phyloP scores from a whole-genome alignment of 1,140 invertebrate genomes.

The Bombus haemorrhoidalis region DNA sequence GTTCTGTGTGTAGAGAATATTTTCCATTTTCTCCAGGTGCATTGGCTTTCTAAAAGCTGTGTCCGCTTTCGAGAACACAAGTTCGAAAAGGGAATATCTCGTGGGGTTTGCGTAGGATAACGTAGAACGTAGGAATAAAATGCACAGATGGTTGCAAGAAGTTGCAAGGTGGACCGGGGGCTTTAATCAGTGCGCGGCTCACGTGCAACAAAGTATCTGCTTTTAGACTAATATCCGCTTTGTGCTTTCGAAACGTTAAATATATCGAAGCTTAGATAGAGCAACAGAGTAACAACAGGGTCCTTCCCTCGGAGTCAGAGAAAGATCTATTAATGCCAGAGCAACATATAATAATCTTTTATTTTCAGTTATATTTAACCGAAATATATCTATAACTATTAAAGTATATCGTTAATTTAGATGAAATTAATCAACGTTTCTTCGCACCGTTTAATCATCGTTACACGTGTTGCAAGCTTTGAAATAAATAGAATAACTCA shows the following conservation, averaged over 20 bases:
- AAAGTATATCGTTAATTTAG: too few relatives aligned
- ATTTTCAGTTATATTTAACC: too few relatives aligned
- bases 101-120: background rate
- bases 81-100: background rate
- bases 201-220: background rate
- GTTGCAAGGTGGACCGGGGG: background rate
- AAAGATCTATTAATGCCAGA: background rate
- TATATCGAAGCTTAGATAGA: background rate
- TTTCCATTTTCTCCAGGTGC: conserved; percentile 24
- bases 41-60: background rate
- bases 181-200: background rate
- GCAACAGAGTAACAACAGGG: background rate
- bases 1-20: conserved; percentile 11
- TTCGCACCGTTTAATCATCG: too few relatives aligned
- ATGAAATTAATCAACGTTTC: too few relatives aligned
- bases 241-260: background rate
- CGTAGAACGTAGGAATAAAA: too few relatives aligned
- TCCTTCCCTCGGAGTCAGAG: background rate
- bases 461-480: too few relatives aligned
- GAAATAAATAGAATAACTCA: too few relatives aligned
- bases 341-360: background rate
- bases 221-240: background rate
- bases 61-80: background rate
- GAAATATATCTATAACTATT: too few relatives aligned
- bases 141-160: background rate